Evolutionary conservation across 2,888 invertebrate genomes (phyloP).

Genomic region (Pyrochroa serraticornis): DNA sequence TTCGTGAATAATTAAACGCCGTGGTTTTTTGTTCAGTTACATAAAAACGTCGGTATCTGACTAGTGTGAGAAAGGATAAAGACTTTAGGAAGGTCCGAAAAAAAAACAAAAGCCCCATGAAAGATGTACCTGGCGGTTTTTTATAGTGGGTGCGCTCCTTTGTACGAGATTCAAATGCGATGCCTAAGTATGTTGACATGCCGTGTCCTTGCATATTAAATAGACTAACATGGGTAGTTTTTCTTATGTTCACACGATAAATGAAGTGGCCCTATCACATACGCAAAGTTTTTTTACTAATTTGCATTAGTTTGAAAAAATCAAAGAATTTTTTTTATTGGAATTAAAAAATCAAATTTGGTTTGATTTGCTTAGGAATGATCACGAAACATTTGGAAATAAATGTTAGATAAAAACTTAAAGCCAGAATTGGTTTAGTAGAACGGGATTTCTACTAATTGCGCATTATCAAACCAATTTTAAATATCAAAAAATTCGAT

Average conservation of each 20-base stretch:
- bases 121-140: constrained; percentile 55
- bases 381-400: too few relatives aligned
- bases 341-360: too few relatives aligned
- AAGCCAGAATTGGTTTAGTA: too few relatives aligned
- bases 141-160: constrained; percentile 53
- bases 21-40: constrained; percentile 10
- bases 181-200: constrained; percentile 54
- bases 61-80: constrained; percentile 53
- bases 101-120: constrained; percentile 46
- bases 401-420: too few relatives aligned
- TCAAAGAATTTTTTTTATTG: not conserved
- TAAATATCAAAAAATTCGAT: too few relatives aligned
- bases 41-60: constrained; percentile 33
- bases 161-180: constrained; percentile 45
- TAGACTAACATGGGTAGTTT: constrained; percentile 50
- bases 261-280: constrained; percentile 38
- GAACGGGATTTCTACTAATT: too few relatives aligned
- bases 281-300: too few relatives aligned
- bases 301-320: not conserved
- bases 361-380: too few relatives aligned
- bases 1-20: constrained; percentile 25
- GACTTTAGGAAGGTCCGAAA: constrained; percentile 48
- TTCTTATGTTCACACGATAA: constrained; percentile 55
- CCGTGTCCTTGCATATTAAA: constrained; percentile 59
- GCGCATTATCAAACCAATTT: too few relatives aligned